Evolutionary conservation across 1,140 invertebrate genomes (phyloP), one percentile per base, ranked within the genome.

Genomic region (Reticulitermes speratus): DNA sequence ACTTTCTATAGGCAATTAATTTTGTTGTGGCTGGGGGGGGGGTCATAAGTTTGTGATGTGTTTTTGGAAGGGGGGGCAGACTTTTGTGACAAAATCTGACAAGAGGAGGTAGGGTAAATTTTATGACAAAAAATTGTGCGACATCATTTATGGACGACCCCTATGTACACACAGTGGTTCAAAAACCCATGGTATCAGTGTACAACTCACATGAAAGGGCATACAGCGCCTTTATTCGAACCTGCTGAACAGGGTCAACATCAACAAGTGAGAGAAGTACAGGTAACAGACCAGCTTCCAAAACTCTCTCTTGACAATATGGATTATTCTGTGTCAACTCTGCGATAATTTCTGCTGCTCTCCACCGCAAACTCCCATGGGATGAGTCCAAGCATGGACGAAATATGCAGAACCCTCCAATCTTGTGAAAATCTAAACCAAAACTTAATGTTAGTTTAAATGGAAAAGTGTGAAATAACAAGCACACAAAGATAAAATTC

Each of bases 321-420:
- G 94, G 94, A 91, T 97, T 96, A 91, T 97, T 96, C 90, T 97
- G 96, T 83, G 94, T 94, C 32, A 96, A 88, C 88, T 94, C 94
- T 0, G 94, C 96, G 30, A 97, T 91, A 23, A 97, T 89, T 87
- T 94, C 92, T n/a, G 94, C 94, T 38, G 93, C 93, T 85, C 90
- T 91, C 88, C 92, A 92, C 48, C 95, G 92, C 0, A 97, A 91
- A 21, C 92, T 92, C 3, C 91, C 89, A 87, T 95, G 93, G 8
- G 93, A 90, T 85, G 93, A 94, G 87, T 93, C 92, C 44, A 96
- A 90, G 88, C 96, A 94, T 0, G 93, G 90, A 0, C 93, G 91
- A 82, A 97, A 92, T 81, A 96, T 92, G 0, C 92, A 90, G 89
- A 96, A 96, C 2, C 96, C 96, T 14, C 95, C 95, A 88, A 97